Evolutionary conservation across 2,888 invertebrate species (phyloP), one percentile per base, ranked within the genome.

Genomic region (Drosophila testacea): DNA sequence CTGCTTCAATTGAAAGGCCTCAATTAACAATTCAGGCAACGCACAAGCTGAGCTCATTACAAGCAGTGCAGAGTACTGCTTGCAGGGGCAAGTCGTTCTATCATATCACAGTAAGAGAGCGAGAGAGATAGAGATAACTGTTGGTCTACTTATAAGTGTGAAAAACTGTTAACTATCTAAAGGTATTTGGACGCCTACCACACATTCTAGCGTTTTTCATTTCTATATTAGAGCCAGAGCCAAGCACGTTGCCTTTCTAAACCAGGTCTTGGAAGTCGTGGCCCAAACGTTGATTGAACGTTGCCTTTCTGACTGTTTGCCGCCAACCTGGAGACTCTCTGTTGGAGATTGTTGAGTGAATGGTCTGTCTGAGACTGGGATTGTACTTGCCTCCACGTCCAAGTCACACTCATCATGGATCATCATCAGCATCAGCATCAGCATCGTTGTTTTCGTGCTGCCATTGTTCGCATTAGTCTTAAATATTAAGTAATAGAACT

Each of bases 401-500:
- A 52, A 46, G 38, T 36, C 46, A n/a, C 50, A 41, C 44, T 27
- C 42, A 55, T 47, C 41, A 41, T 32, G 52, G 30, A 39, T 48
- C 54, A 54, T 9, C 27, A 46, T 16, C 46, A 38, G 10, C 44
- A 30, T 41, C 50, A 10, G 27, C 38, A 39, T 38, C 47, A 47
- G 52, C 61, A 48, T 51, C 64, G 48, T 57, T 39, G 54, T 68
- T 59, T 71, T 81, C 84, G 84, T 86, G 75, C 76, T 63, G 85
- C 69, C 69, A 79, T 87, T 82, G 88, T 83, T 83, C 84, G 89
- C 84, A 84, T 88, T 83, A 84, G 82, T 59, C 61, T 65, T 72
- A 88, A 80, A 88, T 88, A 85, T 85, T 85, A 85, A 89, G 88
- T 85, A 85, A 85, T 89, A 85, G 85, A 85, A 85, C 84, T 83